Conservation (phyloP, 2,888 invertebrate genomes). For the Periphyllus acericola region DNA sequence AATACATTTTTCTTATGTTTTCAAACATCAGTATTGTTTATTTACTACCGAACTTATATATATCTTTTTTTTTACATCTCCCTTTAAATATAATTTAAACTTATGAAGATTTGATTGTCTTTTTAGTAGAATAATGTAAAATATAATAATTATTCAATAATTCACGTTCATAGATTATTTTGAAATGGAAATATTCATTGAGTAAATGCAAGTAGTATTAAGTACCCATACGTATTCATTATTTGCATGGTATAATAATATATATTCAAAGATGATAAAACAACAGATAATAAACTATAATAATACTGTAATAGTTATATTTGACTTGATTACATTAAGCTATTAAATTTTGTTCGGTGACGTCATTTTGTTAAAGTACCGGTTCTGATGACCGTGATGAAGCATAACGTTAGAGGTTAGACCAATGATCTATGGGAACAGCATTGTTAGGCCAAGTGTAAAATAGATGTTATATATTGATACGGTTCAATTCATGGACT, state of each 20-base stretch:
- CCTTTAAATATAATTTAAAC: not conserved
- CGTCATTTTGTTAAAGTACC: not conserved
- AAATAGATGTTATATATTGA: constrained; percentile 3
- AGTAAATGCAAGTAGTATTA: too few species aligned
- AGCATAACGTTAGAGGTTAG: constrained; percentile 1
- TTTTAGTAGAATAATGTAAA: not conserved
- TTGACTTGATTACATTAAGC: not conserved
- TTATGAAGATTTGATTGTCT: not conserved
- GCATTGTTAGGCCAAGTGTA: constrained; percentile 14
- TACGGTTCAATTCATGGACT: not conserved
- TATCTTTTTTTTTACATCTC: not conserved
- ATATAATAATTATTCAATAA: too few species aligned
- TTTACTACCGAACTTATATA: not conserved
- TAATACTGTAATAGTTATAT: not conserved
- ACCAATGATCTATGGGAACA: constrained; percentile 14
- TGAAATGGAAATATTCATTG: too few species aligned
- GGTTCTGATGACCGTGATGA: not conserved
- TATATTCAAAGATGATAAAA: too few species aligned
- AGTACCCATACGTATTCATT: too few species aligned
- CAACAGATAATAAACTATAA: too few species aligned
- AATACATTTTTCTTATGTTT: too few species aligned
- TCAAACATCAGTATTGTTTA: too few species aligned
- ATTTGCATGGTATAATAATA: too few species aligned
- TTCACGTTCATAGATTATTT: too few species aligned
- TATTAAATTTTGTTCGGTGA: not conserved